A percentile compares a stretch with the other conserved stretches of the same genome.
These are phyloP conservation scores for Cinclus mexicanus DNA, from an alignment of 2,113 vertebrate species.

Conservation along the genomic window DNA sequence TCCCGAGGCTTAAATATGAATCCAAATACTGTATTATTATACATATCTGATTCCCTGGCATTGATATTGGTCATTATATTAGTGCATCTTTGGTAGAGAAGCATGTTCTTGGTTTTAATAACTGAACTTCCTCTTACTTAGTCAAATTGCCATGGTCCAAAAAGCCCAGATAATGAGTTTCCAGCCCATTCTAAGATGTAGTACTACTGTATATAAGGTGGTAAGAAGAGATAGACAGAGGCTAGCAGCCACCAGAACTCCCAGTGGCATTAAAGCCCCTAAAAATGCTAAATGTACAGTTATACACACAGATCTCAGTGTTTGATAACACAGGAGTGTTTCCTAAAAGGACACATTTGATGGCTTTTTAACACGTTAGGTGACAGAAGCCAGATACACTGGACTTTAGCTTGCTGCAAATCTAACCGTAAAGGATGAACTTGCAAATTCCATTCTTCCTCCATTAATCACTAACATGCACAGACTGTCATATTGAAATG, in stretches of 20 bases:
- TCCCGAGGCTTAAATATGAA: background rate
- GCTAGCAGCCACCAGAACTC: background rate
- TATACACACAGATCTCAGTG: background rate
- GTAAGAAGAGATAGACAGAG: background rate
- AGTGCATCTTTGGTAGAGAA: background rate
- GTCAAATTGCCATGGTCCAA: background rate
- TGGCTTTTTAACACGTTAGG: background rate
- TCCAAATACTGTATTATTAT: background rate
- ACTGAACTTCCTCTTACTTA: background rate
- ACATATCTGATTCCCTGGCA: background rate
- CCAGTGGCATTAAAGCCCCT: background rate
- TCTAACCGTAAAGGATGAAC: background rate
- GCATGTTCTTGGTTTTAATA: background rate
- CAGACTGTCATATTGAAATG: background rate
- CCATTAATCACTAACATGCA: background rate
- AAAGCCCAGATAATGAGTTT: background rate
- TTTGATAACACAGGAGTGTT: background rate
- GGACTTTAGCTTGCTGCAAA: background rate
- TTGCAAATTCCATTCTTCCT: background rate
- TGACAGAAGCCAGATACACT: background rate
- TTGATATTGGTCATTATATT: background rate
- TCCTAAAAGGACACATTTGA: background rate
- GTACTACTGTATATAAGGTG: background rate
- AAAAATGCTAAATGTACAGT: background rate
- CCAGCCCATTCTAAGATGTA: background rate